Conservation (phyloP, 2,113 vertebrate genomes). For the Cheilinus undulatus region DNA sequence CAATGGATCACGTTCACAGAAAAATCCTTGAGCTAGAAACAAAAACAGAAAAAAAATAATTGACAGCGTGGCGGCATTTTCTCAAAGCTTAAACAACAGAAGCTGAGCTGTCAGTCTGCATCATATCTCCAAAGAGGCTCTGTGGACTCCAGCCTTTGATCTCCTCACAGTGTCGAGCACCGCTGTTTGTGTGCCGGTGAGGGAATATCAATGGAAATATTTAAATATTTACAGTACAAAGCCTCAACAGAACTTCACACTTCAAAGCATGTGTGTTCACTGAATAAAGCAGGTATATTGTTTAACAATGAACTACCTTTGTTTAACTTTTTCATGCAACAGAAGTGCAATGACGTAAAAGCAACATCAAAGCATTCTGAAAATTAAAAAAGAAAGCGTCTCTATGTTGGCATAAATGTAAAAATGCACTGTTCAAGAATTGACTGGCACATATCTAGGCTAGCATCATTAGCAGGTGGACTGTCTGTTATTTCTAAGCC, state of each 20-base stretch:
- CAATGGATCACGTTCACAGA: slow-evolving; percentile 15
- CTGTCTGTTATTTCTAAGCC: slow-evolving; percentile 34
- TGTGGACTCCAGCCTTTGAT: slow-evolving; percentile 70
- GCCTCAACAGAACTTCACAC: slow-evolving; percentile 33
- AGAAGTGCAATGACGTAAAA: slow-evolving; percentile 5
- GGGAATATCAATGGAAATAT: slow-evolving; percentile 65
- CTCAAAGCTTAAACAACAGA: slow-evolving; percentile 62
- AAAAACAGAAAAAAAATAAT: slow-evolving; percentile 37
- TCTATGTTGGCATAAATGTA: background rate
- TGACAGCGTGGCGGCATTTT: slow-evolving; percentile 48
- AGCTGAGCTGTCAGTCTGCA: slow-evolving; percentile 69
- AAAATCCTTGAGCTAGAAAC: slow-evolving; percentile 35
- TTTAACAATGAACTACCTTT: slow-evolving; percentile 34
- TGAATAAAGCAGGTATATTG: slow-evolving; percentile 25
- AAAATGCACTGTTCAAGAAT: background rate
- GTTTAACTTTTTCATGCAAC: slow-evolving; percentile 16
- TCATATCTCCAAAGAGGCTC: slow-evolving; percentile 62
- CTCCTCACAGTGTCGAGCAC: slow-evolving; percentile 38
- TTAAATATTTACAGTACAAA: slow-evolving; percentile 66
- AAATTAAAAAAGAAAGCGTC: background rate
- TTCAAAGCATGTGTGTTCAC: slow-evolving; percentile 45
- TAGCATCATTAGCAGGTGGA: slow-evolving; percentile 31
- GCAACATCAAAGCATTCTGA: background rate
- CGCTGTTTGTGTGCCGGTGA: slow-evolving; percentile 35
- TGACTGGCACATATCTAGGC: slow-evolving; percentile 3